Evolutionary conservation across 2,797 vertebrate species (phyloP), one percentile per base, ranked within the genome.

Genomic region (Etheostoma nigrum): DNA sequence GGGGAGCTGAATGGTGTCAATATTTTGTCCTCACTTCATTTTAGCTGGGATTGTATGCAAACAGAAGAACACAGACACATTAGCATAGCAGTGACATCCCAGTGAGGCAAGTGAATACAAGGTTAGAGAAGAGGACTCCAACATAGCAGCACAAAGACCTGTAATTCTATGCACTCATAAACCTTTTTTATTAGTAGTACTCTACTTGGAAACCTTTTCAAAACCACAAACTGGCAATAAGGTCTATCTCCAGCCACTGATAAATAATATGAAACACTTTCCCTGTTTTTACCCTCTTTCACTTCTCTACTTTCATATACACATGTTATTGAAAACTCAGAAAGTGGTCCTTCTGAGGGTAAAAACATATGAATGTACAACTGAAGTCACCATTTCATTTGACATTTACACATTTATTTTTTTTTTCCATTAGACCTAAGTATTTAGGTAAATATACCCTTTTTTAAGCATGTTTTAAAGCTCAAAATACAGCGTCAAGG

Each of bases 201-300:
- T 77, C 42, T 59, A 63, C 57, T 55, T 30, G 69, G 80, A 82
- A 88, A 85, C 75, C 61, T 82, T 76, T 85, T 63, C 73, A 77
- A 89, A 92, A 93, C 90, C 91, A 93, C 93, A 93, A 91, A 79
- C 33, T 25, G 78, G 80, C 64, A 90, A 82, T 85, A 82, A 84
- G 76, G 45, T 87, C 70, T 58, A 63, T 65, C 47, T 74, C 66
- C 53, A 83, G 85, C 89, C 87, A 80, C 87, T 57, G 47, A 61
- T 76, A 59, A 79, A 86, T 83, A 69, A 91, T 87, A 62, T 82
- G 82, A 92, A 92, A 90, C 89, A 74, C 77, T 87, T 44, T 90
- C 63, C 84, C 64, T 83, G 52, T 85, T 82, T 76, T 85, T 72
- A 71, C 64, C 74, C 55, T 52, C 74, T 92, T 90, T 92, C 88